Base-by-base conservation (phyloP, 2,113 vertebrate genomes). In the Lota lota region DNA sequence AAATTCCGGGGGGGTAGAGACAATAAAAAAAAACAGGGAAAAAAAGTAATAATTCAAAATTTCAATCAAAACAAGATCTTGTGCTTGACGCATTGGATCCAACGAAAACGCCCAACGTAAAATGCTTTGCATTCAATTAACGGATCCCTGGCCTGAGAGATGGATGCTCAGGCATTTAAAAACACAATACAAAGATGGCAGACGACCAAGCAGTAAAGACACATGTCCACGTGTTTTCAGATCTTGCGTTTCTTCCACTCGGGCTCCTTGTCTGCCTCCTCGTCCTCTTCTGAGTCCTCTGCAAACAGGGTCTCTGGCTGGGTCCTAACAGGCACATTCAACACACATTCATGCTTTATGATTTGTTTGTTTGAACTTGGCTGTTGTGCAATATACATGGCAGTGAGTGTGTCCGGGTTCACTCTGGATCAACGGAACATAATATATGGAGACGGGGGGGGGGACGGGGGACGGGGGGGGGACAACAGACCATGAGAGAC, bases 181-280 rank as follows among this genome's bases (percentile, higher is more conserved):
- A 54, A 18, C 17, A 10, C 56, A n/a, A n/a, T 3, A n/a, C 4
- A 58, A 58, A 58, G 6, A 58, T 53, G 51, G 17, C 51, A 10
- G 19, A 60, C 19, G 56, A n/a, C n/a, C n/a, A 58, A 19, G 20
- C 17, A 58, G 10, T 19, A n/a, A 58, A 17, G 20, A n/a, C n/a
- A 4, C 5, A 21, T 14, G 12, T 6, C 59, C 22, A 1, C 20
- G 20, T 51, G 11, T 4, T 24, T 83, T 97, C 90, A 99, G 76
- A 99, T 97, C 91, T 98, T 99, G 80, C 96, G 94, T 84, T 98
- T 99, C 91, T 99, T 99, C 97, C 97, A 99, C 68, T 97, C 93
- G 1, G 97, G 97, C 75, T 97, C 96, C 72, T 95, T 93, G 56
- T 96, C 94, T 16, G 92, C 90, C 75, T 94, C 95, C 66, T 99